These are phyloP conservation scores for Allacma fusca DNA, from an alignment of 2,888 invertebrate genomes.

Conservation along the genomic window DNA sequence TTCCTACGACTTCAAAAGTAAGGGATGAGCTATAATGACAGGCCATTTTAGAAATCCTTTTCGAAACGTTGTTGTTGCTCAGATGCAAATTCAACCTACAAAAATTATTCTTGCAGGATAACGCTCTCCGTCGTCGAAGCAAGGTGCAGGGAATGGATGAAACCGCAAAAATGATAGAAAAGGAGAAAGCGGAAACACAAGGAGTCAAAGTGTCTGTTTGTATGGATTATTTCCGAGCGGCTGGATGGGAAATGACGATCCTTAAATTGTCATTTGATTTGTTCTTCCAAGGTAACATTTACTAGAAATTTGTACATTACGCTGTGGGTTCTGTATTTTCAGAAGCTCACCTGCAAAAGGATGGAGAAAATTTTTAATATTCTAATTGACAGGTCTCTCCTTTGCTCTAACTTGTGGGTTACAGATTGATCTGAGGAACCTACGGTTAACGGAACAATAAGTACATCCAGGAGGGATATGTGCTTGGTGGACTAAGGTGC, in stretches of 20 bases:
- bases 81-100: too few relatives aligned
- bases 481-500: constrained; percentile 89
- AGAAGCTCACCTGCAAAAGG: neutral
- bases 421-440: constrained; percentile 61
- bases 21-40: too few relatives aligned
- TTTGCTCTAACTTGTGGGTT: constrained; percentile 63
- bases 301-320: neutral
- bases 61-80: too few relatives aligned
- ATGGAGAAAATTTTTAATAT: neutral
- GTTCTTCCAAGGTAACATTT: constrained; percentile 52
- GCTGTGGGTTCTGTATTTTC: neutral
- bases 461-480: constrained; percentile 73
- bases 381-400: constrained; percentile 52
- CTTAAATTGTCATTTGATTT: constrained; percentile 64
- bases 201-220: constrained; percentile 67
- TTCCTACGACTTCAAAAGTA: constrained; percentile 22
- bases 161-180: constrained; percentile 64
- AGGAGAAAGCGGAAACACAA: constrained; percentile 67
- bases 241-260: constrained; percentile 64
- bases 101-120: too few relatives aligned
- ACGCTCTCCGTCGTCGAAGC: neutral
- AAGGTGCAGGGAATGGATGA: neutral
- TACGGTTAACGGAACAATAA: constrained; percentile 59
- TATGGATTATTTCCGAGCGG: constrained; percentile 65
- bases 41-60: too few relatives aligned